Base-by-base conservation (phyloP, 1,140 invertebrate species). In the Cryptotermes secundus region DNA sequence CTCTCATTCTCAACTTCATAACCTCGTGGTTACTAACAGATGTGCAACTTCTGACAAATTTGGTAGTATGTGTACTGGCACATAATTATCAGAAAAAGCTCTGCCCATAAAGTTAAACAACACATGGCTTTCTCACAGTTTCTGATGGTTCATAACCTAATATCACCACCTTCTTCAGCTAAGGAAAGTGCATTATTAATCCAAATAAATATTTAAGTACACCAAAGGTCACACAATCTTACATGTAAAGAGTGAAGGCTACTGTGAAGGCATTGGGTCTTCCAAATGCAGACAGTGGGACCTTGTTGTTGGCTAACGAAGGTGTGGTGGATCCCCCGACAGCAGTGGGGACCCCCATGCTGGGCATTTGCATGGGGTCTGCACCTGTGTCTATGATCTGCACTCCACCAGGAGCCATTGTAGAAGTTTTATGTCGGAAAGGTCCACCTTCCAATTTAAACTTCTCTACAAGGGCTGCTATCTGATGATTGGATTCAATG, bases 401-500 rank as follows among this genome's bases (percentile, higher is more conserved):
- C n/a, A 72, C 59, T 72, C 59, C 59, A 31, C 59, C 59, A n/a
- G 59, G 86, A 38, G 34, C 83, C 90, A 88, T 89, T 87, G 87
- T 92, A n/a, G 84, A 82, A 88, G 92, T 91, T 88, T 95, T 93
- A 86, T 94, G 87, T 86, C 94, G 87, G 87, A 94, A 93, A 83
- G 93, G 90, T 53, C 91, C 90, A 49, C 95, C 95, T 89, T 98
- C 96, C 26, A 95, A 89, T 88, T 96, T 97, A 87, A 98, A 98
- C 88, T 97, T 96, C 84, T 98, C 96, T 0, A 98, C 97, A 1
- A 98, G 88, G 0, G 96, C 95, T 12, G 96, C 95, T 86, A 98
- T 98, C 89, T 98, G 97, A 85, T 97, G 96, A 88, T 96, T 97
- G 0, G 97, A 98, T 88, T 98, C 97, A 19, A 98, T 91, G 88